Base-by-base conservation (phyloP, 2,797 vertebrate species). In the Sylvia borin region DNA sequence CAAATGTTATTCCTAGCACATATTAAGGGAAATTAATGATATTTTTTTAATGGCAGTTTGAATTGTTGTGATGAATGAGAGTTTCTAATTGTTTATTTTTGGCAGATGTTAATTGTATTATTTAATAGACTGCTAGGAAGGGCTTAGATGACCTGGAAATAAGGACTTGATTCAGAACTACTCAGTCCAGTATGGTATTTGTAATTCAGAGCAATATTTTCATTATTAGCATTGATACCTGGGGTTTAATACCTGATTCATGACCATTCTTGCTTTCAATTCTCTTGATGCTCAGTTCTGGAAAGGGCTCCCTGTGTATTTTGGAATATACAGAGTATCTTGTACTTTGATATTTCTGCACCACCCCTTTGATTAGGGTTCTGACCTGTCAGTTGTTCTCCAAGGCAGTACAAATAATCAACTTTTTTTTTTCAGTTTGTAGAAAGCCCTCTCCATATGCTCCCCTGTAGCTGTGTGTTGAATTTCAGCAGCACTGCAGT, bases 401-500 rank as follows among this genome's bases (percentile, higher is more conserved):
- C 58, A 54, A 74, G 34, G 27, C 38, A 71, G 22, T 26, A 54
- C 21, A 93, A 84, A 90, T 45, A 75, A 74, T 71, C 66, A 73
- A 7, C 15, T 38, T 26, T 58, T 36, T 57, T 26, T 14, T 58
- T 84, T 61, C 32, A 51, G 45, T 61, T 26, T 83, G 71, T 42
- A 38, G 38, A 85, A 82, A 57, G 67, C 36, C 32, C 17, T 89
- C 54, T 82, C 54, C 47, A 43, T 76, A 64, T 71, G 55, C 60
- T 92, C 9, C 12, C 58, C 26, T 75, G 65, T 78, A 74, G n/a
- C 74, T 92, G 43, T 42, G 73, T 85, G 48, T 51, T 75, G 70
- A 82, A 60, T 95, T 87, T 66, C 88, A 92, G 73, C 65, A 94
- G 66, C 62, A 84, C 85, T 90, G 68, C 47, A 70, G 85, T 48